A percentile compares a stretch with the other conserved stretches of the same genome.
These are phyloP conservation scores for Amphimallon solstitiale DNA, from an alignment of 2,888 invertebrate species.

Conservation along the genomic window DNA sequence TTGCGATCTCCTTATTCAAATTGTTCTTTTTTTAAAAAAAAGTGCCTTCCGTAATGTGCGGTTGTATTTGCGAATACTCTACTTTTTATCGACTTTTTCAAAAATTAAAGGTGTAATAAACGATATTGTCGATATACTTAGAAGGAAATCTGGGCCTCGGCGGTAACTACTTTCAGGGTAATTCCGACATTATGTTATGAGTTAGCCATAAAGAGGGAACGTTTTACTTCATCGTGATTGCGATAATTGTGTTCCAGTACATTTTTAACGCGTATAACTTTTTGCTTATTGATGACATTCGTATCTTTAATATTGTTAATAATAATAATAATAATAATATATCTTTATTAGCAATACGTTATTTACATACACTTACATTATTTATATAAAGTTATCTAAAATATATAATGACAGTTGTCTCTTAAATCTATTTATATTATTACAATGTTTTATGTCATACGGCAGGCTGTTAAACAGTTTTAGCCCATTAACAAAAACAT, in stretches of 20 bases:
- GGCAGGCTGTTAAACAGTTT: no score
- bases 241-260: slow-evolving; percentile 53
- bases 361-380: no score
- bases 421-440: no score
- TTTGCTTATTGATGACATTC: slow-evolving; percentile 36
- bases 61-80: slow-evolving; percentile 8
- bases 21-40: slow-evolving; percentile 50
- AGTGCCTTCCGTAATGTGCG: slow-evolving; percentile 3
- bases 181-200: slow-evolving; percentile 58
- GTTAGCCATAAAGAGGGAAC: slow-evolving; percentile 57
- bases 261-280: background rate
- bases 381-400: no score
- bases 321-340: no score
- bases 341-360: no score
- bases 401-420: no score
- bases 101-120: slow-evolving; percentile 1
- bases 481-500: no score
- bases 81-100: background rate
- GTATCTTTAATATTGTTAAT: no score
- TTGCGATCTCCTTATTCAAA: slow-evolving; percentile 55
- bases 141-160: background rate
- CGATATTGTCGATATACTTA: background rate
- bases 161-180: background rate
- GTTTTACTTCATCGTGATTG: slow-evolving; percentile 57
- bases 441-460: no score